Conservation (phyloP, 2,113 vertebrate species). For the Cariama cristata region DNA sequence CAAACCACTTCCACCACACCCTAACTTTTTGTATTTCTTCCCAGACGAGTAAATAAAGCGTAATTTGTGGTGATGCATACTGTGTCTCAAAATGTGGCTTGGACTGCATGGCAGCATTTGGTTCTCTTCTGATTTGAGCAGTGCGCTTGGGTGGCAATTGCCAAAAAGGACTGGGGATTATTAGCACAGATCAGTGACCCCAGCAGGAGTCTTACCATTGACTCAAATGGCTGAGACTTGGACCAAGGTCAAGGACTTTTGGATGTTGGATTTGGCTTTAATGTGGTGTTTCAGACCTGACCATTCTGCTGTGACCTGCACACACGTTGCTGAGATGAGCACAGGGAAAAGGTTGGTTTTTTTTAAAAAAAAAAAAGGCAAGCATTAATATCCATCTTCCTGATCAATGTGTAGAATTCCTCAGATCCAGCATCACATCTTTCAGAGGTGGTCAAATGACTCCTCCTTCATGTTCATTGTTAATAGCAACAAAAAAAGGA, state of each 20-base stretch:
- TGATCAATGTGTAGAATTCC: not conserved
- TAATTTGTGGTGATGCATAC: not conserved
- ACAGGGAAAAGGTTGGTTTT: not conserved
- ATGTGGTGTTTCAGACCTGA: not conserved
- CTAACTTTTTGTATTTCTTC: not conserved
- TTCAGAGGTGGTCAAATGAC: not conserved
- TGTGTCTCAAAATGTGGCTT: not conserved
- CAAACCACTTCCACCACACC: not conserved
- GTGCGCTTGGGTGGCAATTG: fast-evolving
- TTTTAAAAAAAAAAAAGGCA: fast-evolving
- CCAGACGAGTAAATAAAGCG: not conserved
- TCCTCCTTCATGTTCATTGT: not conserved
- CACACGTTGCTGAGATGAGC: not conserved
- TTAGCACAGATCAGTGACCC: not conserved
- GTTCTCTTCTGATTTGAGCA: not conserved
- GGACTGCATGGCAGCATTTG: not conserved
- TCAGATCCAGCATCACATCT: not conserved
- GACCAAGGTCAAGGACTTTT: not conserved
- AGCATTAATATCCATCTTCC: not conserved
- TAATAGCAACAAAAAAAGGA: not conserved
- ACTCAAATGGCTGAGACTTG: not conserved
- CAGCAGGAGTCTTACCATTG: not conserved
- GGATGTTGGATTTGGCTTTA: not conserved
- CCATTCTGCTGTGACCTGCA: not conserved
- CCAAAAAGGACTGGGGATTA: not conserved